phyloP scores from a whole-genome alignment of 2,888 invertebrate genomes.

The Serripes groenlandicus region DNA sequence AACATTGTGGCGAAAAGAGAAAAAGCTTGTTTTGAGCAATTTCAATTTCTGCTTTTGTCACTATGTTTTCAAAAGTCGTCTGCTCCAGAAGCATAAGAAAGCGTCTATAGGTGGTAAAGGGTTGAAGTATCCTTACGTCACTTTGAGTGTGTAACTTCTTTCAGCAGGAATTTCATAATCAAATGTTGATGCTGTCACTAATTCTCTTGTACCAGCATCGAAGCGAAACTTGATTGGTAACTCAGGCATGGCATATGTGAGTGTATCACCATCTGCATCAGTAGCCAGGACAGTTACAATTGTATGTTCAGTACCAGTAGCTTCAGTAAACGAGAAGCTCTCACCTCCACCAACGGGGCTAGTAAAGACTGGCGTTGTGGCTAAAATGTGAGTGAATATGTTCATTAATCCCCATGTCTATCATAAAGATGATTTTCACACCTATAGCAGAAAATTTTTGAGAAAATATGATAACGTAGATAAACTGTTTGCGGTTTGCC shows the following conservation, averaged over 20 bases:
- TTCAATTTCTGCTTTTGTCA: too few relatives aligned
- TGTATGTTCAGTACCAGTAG: background rate
- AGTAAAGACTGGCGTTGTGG: background rate
- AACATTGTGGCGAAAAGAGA: too few relatives aligned
- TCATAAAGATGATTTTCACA: too few relatives aligned
- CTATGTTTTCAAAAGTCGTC: too few relatives aligned
- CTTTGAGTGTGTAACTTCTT: background rate
- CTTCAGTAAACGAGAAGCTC: background rate
- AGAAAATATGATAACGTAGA: too few relatives aligned
- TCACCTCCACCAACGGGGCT: background rate
- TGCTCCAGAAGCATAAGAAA: too few relatives aligned
- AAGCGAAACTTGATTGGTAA: background rate
- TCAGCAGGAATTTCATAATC: conserved; percentile 1
- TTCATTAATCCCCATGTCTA: too few relatives aligned
- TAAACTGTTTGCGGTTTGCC: too few relatives aligned
- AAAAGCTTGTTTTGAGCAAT: too few relatives aligned
- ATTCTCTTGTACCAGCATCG: background rate
- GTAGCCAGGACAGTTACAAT: conserved; percentile 1
- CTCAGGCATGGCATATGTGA: background rate
- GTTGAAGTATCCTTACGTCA: conserved; percentile 1
- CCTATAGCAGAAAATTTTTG: too few relatives aligned
- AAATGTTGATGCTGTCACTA: background rate
- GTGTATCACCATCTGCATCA: conserved; percentile 15
- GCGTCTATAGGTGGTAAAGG: too few relatives aligned
- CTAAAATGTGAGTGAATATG: too few relatives aligned